A percentile compares a stretch with the other conserved stretches of the same genome.
Evolutionary conservation across 2,797 vertebrate genomes (phyloP).

Genomic region (Crenuchus spilurus): DNA sequence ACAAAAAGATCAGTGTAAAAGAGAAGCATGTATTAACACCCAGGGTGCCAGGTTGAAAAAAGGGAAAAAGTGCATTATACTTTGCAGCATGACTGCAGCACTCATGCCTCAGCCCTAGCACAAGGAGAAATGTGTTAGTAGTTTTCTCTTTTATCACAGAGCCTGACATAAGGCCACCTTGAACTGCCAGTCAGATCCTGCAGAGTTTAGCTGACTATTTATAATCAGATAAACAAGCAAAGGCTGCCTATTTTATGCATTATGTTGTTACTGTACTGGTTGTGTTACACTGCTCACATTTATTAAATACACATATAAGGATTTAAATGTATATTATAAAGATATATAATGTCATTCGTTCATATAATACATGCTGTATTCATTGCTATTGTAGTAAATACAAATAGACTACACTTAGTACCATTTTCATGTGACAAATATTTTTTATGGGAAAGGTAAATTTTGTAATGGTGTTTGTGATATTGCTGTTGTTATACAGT

Average conservation of each 20-base stretch:
- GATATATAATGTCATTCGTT: no score
- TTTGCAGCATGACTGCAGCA: constrained; percentile 10
- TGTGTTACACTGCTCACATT: not conserved
- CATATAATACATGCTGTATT: no score
- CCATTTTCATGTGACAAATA: no score
- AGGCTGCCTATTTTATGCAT: not conserved
- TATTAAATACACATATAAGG: not conserved
- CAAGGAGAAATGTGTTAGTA: not conserved
- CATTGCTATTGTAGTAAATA: no score
- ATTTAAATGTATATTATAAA: no score
- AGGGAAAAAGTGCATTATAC: not conserved
- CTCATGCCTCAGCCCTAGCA: not conserved
- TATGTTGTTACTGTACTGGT: not conserved
- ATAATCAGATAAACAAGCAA: not conserved
- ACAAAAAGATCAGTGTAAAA: not conserved
- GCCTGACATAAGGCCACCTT: not conserved
- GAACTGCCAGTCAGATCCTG: constrained; percentile 1
- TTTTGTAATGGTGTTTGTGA: not conserved
- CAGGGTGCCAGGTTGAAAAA: not conserved
- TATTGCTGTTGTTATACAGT: not conserved
- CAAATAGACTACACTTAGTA: not conserved
- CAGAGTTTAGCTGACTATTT: not conserved
- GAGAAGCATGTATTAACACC: not conserved
- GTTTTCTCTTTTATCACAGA: constrained; percentile 3
- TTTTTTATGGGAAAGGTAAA: not conserved